Percentiles rank a stretch among this genome's conserved stretches.
phyloP scores from a whole-genome alignment of 2,888 invertebrate species.

The Cabera pusaria region DNA sequence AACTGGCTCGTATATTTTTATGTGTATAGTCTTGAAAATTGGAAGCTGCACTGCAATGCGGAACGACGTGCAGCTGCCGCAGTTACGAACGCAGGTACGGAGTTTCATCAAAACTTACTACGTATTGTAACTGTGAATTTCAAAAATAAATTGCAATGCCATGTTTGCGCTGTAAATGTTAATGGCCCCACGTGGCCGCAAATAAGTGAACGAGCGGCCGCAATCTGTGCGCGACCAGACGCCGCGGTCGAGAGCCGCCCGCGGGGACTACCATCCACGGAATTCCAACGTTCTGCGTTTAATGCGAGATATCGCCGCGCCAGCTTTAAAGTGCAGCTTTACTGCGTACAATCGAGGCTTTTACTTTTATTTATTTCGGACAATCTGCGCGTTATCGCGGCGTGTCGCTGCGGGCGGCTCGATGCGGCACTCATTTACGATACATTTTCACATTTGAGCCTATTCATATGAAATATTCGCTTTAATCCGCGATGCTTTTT shows the following conservation, averaged over 20 bases:
- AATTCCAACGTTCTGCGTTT: too few species aligned
- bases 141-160: too few species aligned
- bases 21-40: conserved; percentile 7
- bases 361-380: conserved; percentile 11
- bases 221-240: conserved; percentile 7
- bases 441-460: not conserved
- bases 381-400: conserved; percentile 7
- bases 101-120: too few species aligned
- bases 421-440: conserved; percentile 1
- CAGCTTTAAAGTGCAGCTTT: conserved; percentile 6
- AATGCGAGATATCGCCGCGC: conserved; percentile 1
- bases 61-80: not conserved
- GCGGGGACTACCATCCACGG: not conserved
- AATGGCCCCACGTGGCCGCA: not conserved
- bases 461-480: not conserved
- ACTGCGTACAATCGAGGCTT: conserved; percentile 6
- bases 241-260: not conserved
- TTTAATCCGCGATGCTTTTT: not conserved
- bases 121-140: too few species aligned
- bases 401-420: conserved; percentile 2
- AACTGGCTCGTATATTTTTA: conserved; percentile 21
- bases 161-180: too few species aligned
- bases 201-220: conserved; percentile 1
- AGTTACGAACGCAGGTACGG: too few species aligned
- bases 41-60: conserved; percentile 7